A percentile compares a stretch with the other conserved stretches of the same genome.
Conservation (phyloP, 2,888 invertebrate genomes). For the Rhamphomyia laevipes region DNA sequence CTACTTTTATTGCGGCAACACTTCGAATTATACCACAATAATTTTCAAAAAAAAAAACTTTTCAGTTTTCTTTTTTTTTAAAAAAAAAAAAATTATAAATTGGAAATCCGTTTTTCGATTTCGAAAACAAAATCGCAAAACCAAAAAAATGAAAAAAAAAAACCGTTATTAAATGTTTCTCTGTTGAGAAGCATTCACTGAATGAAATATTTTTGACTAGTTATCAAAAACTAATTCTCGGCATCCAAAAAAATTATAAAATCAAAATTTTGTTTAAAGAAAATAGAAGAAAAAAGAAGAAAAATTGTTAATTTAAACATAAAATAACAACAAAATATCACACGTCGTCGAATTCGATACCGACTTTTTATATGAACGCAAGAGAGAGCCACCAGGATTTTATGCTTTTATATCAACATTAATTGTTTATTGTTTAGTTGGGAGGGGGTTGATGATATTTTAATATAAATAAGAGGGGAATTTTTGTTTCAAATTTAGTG, state of each 20-base stretch:
- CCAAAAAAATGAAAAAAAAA: not conserved
- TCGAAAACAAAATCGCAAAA: no score
- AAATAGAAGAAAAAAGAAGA: not conserved
- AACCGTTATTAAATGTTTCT: not conserved
- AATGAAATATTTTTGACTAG: not conserved
- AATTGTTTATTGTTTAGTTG: conserved; percentile 15
- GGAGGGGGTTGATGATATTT: conserved; percentile 14
- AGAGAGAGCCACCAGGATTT: conserved; percentile 23
- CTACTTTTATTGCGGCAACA: no score
- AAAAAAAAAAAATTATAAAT: not conserved
- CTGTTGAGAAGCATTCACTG: not conserved
- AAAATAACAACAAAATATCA: conserved; percentile 10
- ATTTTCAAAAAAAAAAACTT: no score
- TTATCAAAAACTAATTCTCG: not conserved
- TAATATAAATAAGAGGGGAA: conserved; percentile 14
- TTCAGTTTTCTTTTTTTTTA: not conserved
- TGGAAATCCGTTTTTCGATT: not conserved
- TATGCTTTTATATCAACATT: conserved; percentile 24
- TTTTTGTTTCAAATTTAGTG: not conserved
- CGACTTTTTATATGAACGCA: conserved; percentile 25
- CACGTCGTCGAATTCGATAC: conserved; percentile 21
- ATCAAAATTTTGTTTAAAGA: not conserved
- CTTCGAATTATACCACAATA: not conserved
- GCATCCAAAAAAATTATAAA: not conserved
- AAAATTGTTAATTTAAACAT: not conserved